phyloP scores from a whole-genome alignment of 2,113 vertebrate species.

The Stegostoma tigrinum region DNA sequence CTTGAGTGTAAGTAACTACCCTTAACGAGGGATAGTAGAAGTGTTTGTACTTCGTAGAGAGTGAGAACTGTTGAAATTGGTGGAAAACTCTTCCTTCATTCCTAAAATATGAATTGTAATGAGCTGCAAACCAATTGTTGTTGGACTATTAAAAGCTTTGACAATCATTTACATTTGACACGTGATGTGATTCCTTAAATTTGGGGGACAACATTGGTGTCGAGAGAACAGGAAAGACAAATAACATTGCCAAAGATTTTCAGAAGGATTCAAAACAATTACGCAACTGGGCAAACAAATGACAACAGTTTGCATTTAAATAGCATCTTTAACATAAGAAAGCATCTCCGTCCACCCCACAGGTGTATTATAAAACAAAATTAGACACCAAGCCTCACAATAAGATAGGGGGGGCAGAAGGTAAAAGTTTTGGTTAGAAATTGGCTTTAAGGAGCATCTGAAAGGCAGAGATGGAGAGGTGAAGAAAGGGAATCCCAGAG shows the following conservation, averaged over 20 bases:
- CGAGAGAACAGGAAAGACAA: not conserved
- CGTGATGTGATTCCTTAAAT: not conserved
- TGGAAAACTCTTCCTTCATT: not conserved
- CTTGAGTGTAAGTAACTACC: not conserved
- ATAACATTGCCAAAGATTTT: not conserved
- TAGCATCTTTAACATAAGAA: too few species aligned
- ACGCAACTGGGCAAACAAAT: not conserved
- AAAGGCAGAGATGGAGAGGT: too few species aligned
- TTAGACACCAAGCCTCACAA: too few species aligned
- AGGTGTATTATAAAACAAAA: too few species aligned
- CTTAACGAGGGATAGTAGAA: not conserved
- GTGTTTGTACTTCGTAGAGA: not conserved
- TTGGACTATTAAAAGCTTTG: not conserved
- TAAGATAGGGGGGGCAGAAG: too few species aligned
- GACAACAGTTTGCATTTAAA: not conserved
- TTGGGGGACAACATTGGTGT: not conserved
- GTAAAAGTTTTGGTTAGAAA: too few species aligned
- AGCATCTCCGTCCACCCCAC: too few species aligned
- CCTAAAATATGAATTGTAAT: not conserved
- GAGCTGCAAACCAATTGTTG: not conserved
- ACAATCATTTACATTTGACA: not conserved
- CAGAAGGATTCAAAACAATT: not conserved
- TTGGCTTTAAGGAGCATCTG: too few species aligned
- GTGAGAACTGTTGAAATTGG: not conserved
- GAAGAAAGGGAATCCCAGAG: too few species aligned